Evolutionary conservation across 2,113 vertebrate species (phyloP).

Genomic region (Lucifuga dentata): DNA sequence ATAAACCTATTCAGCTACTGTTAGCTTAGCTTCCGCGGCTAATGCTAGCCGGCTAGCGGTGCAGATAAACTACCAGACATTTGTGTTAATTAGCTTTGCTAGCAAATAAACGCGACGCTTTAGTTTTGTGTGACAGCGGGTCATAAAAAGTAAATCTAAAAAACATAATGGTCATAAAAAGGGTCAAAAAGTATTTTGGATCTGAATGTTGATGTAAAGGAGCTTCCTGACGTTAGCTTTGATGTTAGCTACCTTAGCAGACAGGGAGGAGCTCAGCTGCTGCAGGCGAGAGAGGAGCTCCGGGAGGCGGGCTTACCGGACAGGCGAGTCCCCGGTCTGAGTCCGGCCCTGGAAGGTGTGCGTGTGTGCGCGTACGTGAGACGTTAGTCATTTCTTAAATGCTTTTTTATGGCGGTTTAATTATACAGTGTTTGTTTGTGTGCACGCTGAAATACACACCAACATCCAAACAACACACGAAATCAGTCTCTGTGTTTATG

Average conservation of each 20-base stretch:
- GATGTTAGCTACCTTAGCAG: not conserved
- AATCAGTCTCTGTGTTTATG: too few species aligned
- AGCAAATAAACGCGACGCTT: too few species aligned
- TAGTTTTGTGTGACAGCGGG: too few species aligned
- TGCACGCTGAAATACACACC: not conserved
- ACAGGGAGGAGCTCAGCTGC: not conserved
- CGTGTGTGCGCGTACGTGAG: constrained; percentile 7
- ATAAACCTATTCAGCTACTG: not conserved
- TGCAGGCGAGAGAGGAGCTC: not conserved
- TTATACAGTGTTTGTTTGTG: not conserved
- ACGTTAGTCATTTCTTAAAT: too few species aligned
- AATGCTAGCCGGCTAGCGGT: constrained; percentile 29
- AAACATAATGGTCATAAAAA: too few species aligned
- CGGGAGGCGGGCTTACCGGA: not conserved
- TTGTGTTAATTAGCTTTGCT: not conserved
- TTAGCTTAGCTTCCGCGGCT: constrained; percentile 4
- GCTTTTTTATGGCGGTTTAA: too few species aligned
- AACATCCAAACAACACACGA: too few species aligned
- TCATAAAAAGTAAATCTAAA: too few species aligned
- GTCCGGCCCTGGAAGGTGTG: not conserved
- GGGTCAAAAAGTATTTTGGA: too few species aligned
- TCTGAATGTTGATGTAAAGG: too few species aligned
- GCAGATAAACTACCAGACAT: constrained; percentile 15
- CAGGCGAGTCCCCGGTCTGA: constrained; percentile 44
- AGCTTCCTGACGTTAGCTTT: not conserved